Evolutionary conservation across 2,797 vertebrate species (phyloP).

Genomic region (Micromesistius poutassou): DNA sequence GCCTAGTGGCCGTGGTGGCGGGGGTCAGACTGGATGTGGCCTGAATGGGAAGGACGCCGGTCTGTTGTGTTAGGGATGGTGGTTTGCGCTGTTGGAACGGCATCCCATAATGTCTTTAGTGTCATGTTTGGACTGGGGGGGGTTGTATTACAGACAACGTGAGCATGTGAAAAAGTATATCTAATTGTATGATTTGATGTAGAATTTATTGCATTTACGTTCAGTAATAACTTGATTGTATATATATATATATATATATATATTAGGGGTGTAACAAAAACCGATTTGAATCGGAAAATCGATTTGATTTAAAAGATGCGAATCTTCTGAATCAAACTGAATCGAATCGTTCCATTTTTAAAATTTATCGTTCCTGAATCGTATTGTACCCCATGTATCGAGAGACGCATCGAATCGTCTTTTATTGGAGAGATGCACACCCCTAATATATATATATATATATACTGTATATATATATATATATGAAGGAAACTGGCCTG

Average conservation of each 20-base stretch:
- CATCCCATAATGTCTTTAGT: not conserved
- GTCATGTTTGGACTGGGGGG: not conserved
- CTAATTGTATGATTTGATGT: not conserved
- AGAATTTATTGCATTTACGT: not conserved
- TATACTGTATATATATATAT: too few species aligned
- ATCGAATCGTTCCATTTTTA: too few species aligned
- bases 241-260: not conserved
- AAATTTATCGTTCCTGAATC: too few species aligned
- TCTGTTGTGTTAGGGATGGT: not conserved
- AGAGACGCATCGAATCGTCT: too few species aligned
- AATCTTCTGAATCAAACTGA: too few species aligned
- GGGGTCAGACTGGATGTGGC: not conserved
- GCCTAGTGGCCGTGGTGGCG: too few species aligned
- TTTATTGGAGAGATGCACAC: too few species aligned
- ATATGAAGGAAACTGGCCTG: not conserved
- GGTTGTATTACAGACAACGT: not conserved
- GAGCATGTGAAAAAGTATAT: not conserved
- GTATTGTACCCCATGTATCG: too few species aligned
- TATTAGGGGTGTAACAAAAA: too few species aligned
- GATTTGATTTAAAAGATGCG: too few species aligned
- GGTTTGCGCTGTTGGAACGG: not conserved
- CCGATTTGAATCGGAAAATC: too few species aligned
- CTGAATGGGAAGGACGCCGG: conserved; percentile 18
- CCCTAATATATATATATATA: not conserved
- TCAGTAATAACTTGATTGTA: not conserved